phyloP scores from a whole-genome alignment of 2,888 invertebrate genomes.

The Meta bourneti region DNA sequence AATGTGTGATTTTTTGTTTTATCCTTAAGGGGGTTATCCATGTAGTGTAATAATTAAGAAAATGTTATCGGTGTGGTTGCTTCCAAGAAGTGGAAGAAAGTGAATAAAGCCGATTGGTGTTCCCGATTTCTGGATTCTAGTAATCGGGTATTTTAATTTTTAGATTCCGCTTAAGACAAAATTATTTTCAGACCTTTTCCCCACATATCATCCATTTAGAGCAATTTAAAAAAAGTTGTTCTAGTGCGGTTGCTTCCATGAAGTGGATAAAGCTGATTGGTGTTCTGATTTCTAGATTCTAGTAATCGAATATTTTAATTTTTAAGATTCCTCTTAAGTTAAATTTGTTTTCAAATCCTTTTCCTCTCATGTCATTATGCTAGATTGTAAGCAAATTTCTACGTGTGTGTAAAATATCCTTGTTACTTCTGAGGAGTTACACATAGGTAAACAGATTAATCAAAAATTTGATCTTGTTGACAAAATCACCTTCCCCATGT shows the following conservation, averaged over 20 bases:
- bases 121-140: neutral
- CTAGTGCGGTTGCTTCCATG: neutral
- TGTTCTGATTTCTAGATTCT: conserved; percentile 1
- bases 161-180: too few relatives aligned
- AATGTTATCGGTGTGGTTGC: neutral
- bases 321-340: too few relatives aligned
- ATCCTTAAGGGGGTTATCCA: conserved; percentile 53
- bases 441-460: too few relatives aligned
- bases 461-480: too few relatives aligned
- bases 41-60: conserved; percentile 44
- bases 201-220: conserved; percentile 4
- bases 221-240: conserved; percentile 12
- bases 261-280: neutral
- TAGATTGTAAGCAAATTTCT: too few relatives aligned
- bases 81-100: conserved; percentile 1
- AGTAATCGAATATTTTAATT: neutral
- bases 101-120: neutral
- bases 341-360: too few relatives aligned
- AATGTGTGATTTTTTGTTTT: conserved; percentile 20
- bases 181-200: too few relatives aligned
- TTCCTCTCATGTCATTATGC: too few relatives aligned
- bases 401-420: too few relatives aligned
- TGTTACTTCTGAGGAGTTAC: too few relatives aligned
- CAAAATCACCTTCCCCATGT: too few relatives aligned
- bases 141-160: neutral